These are phyloP conservation scores for Rhagonycha lutea DNA, from an alignment of 2,888 invertebrate genomes.

Conservation along the genomic window DNA sequence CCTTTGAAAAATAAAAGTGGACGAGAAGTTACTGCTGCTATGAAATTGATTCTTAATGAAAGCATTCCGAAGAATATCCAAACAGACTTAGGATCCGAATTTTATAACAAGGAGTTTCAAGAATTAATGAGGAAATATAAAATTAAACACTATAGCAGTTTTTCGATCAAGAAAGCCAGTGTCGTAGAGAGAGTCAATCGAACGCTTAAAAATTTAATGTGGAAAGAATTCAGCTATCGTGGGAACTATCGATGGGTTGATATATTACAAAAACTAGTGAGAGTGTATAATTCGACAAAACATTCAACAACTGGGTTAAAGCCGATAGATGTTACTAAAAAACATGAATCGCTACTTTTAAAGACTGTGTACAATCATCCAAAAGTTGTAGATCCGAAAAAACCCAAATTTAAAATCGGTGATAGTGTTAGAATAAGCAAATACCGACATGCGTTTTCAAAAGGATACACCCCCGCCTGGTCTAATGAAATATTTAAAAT, in stretches of 20 bases:
- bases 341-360: not conserved
- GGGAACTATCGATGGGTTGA: slow-evolving; percentile 33
- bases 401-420: slow-evolving; percentile 33
- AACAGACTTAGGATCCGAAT: slow-evolving; percentile 6
- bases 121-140: slow-evolving; percentile 32
- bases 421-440: slow-evolving; percentile 38
- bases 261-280: not conserved
- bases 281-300: slow-evolving; percentile 34
- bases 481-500: slow-evolving; percentile 43
- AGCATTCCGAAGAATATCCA: not conserved
- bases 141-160: slow-evolving; percentile 30
- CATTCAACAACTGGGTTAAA: slow-evolving; percentile 40
- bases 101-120: slow-evolving; percentile 34
- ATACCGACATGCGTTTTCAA: slow-evolving; percentile 35
- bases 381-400: not conserved
- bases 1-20: slow-evolving; percentile 43
- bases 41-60: too few relatives aligned
- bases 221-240: slow-evolving; percentile 31
- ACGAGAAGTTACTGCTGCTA: slow-evolving; percentile 29
- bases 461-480: slow-evolving; percentile 44
- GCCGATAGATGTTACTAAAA: slow-evolving; percentile 33
- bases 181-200: not conserved
- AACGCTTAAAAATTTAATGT: slow-evolving; percentile 1
- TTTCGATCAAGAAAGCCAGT: not conserved
- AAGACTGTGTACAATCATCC: not conserved